Evolutionary conservation across 1,140 invertebrate species (phyloP).

Genomic region (Babylonia areolata): DNA sequence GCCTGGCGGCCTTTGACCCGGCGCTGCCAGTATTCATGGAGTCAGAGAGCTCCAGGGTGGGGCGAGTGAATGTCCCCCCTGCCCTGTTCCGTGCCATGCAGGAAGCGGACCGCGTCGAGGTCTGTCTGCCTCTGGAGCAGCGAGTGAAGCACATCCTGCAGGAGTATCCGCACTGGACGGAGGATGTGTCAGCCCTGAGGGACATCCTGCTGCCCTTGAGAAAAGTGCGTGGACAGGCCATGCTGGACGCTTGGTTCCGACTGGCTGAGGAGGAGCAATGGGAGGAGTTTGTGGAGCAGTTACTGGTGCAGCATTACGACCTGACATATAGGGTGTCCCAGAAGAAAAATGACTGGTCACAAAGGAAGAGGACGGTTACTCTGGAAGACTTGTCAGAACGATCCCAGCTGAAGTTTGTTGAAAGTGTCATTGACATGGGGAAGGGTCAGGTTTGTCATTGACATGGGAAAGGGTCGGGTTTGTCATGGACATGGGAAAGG

Average conservation of each 20-base stretch:
- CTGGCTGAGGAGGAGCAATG: conserved; percentile 51
- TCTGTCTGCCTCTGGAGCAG: conserved; percentile 55
- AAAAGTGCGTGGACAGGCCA: conserved; percentile 41
- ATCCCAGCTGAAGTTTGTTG: conserved; percentile 2
- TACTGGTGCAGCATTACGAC: conserved; percentile 61
- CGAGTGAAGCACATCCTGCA: conserved; percentile 57
- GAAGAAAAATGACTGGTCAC: conserved; percentile 48
- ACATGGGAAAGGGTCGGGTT: no score
- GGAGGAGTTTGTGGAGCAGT: conserved; percentile 55
- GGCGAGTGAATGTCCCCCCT: conserved; percentile 47
- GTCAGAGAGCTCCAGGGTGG: conserved; percentile 62
- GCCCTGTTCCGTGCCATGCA: conserved; percentile 51
- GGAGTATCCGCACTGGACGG: conserved; percentile 56
- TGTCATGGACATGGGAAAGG: no score
- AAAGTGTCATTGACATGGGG: not conserved
- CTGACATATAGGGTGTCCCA: conserved; percentile 57
- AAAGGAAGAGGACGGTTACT: conserved; percentile 7
- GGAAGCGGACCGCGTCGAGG: conserved; percentile 45
- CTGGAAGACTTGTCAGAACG: conserved; percentile 43
- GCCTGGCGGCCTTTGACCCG: conserved; percentile 45
- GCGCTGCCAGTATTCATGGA: conserved; percentile 59
- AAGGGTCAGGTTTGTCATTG: not conserved
- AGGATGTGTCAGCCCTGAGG: conserved; percentile 51
- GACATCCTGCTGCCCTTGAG: conserved; percentile 44
- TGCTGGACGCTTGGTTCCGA: conserved; percentile 47